Percentiles rank a stretch among this genome's conserved stretches.
phyloP scores from a whole-genome alignment of 2,888 invertebrate species.

The Drosophila vallismaia region DNA sequence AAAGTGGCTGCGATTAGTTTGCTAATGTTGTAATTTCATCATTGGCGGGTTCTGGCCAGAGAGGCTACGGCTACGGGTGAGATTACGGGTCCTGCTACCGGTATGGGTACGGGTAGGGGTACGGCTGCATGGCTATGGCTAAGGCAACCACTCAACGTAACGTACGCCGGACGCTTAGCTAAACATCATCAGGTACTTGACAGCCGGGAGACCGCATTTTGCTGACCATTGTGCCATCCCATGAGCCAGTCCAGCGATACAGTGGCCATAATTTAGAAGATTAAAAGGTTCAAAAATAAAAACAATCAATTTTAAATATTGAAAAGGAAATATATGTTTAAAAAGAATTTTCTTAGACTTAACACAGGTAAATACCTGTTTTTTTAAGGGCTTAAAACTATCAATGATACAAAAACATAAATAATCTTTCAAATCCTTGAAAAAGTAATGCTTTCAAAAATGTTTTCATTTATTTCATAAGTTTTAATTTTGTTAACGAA shows the following conservation, averaged over 20 bases:
- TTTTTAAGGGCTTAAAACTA: too few relatives aligned
- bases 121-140: conserved; percentile 1
- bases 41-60: conserved; percentile 46
- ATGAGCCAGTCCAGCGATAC: conserved; percentile 15
- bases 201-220: conserved; percentile 60
- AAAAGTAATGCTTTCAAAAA: too few relatives aligned
- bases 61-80: conserved; percentile 4
- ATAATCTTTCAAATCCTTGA: too few relatives aligned
- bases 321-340: too few relatives aligned
- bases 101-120: background rate
- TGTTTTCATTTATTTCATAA: too few relatives aligned
- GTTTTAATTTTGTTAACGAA: background rate
- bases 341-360: too few relatives aligned
- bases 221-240: conserved; percentile 45
- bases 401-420: too few relatives aligned
- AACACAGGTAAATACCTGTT: too few relatives aligned
- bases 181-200: conserved; percentile 77
- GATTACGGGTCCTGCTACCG: background rate
- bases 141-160: conserved; percentile 27
- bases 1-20: conserved; percentile 78
- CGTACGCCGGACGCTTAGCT: conserved; percentile 58
- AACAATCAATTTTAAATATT: background rate
- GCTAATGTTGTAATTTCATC: conserved; percentile 79
- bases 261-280: conserved; percentile 7
- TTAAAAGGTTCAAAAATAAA: background rate